phyloP scores from a whole-genome alignment of 2,113 vertebrate genomes.

The Campylorhamphus procurvoides region DNA sequence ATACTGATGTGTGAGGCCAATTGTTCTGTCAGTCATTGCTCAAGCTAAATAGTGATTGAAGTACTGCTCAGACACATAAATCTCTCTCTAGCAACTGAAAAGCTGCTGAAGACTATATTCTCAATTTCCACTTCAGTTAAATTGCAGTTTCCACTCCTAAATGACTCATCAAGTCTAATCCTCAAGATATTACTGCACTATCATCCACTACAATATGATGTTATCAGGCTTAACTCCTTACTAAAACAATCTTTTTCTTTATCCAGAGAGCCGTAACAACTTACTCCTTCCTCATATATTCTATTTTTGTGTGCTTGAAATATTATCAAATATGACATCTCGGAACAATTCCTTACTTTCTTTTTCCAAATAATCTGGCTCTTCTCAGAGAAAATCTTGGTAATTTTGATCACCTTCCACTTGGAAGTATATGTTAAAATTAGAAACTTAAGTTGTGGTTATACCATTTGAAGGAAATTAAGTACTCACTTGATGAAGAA shows the following conservation, averaged over 20 bases:
- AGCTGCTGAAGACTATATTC: neutral
- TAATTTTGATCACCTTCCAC: neutral
- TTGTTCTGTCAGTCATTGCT: neutral
- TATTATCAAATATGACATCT: neutral
- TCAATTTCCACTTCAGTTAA: neutral
- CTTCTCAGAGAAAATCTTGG: neutral
- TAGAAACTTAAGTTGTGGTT: neutral
- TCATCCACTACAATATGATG: neutral
- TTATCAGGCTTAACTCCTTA: neutral
- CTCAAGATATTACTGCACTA: neutral
- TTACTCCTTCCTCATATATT: neutral
- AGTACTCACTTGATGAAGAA: neutral
- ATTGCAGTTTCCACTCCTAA: neutral
- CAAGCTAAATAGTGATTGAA: neutral
- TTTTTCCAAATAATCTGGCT: neutral
- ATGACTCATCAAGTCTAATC: neutral
- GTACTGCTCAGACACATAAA: neutral
- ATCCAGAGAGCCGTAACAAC: neutral
- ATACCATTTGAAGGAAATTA: neutral
- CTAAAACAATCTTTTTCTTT: neutral
- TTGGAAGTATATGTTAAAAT: neutral
- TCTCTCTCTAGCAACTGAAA: neutral
- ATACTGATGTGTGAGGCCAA: neutral
- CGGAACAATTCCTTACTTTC: neutral
- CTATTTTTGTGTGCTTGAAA: neutral